phyloP scores from a whole-genome alignment of 2,888 invertebrate species.

The Trissolcus brochymenae region DNA sequence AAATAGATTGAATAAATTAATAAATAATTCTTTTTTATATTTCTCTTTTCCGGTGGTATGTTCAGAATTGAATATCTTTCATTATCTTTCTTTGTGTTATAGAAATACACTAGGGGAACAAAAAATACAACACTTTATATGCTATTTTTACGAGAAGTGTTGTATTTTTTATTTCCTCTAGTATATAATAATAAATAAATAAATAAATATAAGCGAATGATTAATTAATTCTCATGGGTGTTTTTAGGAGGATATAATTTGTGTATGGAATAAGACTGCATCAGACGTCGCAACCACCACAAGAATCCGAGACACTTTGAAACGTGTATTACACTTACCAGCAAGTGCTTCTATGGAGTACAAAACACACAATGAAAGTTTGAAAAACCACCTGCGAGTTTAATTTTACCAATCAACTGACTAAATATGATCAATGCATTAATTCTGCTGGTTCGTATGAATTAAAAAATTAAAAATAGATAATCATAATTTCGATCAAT shows the following conservation, averaged over 20 bases:
- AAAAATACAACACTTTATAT: too few species aligned
- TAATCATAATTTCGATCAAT: neutral
- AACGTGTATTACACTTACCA: constrained; percentile 96
- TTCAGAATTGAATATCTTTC: too few species aligned
- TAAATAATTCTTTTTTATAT: too few species aligned
- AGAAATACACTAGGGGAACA: too few species aligned
- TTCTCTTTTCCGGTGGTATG: too few species aligned
- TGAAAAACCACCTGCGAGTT: constrained; percentile 78
- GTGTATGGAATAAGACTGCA: constrained; percentile 98
- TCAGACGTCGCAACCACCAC: constrained; percentile 91
- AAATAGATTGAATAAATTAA: too few species aligned
- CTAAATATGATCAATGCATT: constrained; percentile 18
- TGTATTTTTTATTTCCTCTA: neutral
- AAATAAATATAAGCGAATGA: too few species aligned
- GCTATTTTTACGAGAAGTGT: too few species aligned
- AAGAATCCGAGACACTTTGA: constrained; percentile 95
- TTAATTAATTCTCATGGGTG: too few species aligned
- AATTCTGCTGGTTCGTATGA: neutral
- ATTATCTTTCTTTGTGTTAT: too few species aligned
- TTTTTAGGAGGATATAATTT: constrained; percentile 92
- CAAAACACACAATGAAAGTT: constrained; percentile 88
- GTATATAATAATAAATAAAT: neutral
- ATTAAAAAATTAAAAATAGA: neutral
- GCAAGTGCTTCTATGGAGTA: constrained; percentile 96
- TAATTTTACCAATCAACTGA: constrained; percentile 48